Evolutionary conservation across 2,888 invertebrate species (phyloP).

Genomic region (Lacanobia wlatinum): DNA sequence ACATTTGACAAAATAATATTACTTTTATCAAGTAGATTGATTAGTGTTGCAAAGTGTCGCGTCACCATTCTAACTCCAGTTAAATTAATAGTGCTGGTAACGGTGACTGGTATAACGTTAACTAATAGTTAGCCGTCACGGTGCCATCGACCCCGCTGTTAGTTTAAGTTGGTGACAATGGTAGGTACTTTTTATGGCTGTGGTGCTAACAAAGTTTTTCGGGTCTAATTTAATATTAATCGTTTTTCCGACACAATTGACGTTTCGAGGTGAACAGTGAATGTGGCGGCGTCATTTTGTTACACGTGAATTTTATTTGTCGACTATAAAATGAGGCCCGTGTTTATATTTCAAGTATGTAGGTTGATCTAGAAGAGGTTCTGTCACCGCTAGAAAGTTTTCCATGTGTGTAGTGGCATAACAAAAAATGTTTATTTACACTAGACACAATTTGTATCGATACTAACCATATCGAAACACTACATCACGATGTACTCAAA

Average conservation of each 20-base stretch:
- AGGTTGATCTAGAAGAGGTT: too few species aligned
- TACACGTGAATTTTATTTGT: not conserved
- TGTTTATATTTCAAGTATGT: not conserved
- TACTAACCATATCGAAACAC: not conserved
- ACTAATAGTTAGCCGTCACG: conserved; percentile 61
- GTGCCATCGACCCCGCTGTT: conserved; percentile 51
- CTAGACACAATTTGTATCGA: not conserved
- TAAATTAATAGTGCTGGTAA: conserved; percentile 60
- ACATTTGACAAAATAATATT: conserved; percentile 58
- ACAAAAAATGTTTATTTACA: too few species aligned
- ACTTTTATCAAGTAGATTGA: conserved; percentile 62
- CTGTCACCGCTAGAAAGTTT: too few species aligned
- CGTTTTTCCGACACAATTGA: conserved; percentile 13
- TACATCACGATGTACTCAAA: too few species aligned
- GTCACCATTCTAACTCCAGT: conserved; percentile 52
- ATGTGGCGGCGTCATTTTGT: conserved; percentile 6
- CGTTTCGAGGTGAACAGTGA: conserved; percentile 23
- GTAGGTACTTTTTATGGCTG: conserved; percentile 17
- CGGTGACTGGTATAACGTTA: conserved; percentile 56
- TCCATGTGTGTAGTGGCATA: too few species aligned
- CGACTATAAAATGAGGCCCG: not conserved
- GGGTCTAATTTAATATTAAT: conserved; percentile 41
- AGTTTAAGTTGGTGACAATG: conserved; percentile 40
- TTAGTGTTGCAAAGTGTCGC: conserved; percentile 51
- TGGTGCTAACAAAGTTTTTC: conserved; percentile 19